phyloP scores from a whole-genome alignment of 2,888 invertebrate species.

The Scaptomyza cyrtandrae region DNA sequence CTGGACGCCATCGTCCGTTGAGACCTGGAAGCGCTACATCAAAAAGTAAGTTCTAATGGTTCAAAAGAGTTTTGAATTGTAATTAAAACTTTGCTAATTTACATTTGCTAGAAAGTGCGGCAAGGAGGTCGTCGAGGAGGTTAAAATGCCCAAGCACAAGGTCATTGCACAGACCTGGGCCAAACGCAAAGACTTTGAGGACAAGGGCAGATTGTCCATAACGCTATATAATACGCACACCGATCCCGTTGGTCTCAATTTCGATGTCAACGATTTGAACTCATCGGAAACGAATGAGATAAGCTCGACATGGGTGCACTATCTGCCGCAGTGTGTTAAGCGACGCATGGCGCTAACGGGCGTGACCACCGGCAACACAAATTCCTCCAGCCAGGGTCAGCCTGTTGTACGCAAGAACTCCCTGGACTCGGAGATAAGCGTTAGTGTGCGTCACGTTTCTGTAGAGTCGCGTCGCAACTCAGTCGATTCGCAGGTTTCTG shows the following conservation, averaged over 20 bases:
- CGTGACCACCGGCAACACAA: conserved; percentile 74
- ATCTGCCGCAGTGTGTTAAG: conserved; percentile 93
- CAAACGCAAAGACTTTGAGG: conserved; percentile 92
- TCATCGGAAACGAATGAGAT: conserved; percentile 92
- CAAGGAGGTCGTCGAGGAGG: conserved; percentile 88
- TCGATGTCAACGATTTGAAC: conserved; percentile 87
- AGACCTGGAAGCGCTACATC: conserved; percentile 94
- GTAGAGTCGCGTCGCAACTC: conserved; percentile 95
- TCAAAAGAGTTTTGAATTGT: background rate
- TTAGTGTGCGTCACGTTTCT: conserved; percentile 92
- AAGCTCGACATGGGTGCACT: conserved; percentile 96
- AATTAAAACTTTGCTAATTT: background rate
- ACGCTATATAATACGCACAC: conserved; percentile 94
- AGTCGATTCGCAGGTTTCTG: conserved; percentile 92
- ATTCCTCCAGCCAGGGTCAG: conserved; percentile 86
- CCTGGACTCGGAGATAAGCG: conserved; percentile 89
- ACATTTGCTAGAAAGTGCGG: conserved; percentile 88
- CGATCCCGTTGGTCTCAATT: conserved; percentile 94
- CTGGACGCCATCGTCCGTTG: conserved; percentile 94
- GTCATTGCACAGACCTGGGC: conserved; percentile 96
- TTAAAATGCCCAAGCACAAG: conserved; percentile 93
- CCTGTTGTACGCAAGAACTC: conserved; percentile 86
- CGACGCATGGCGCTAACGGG: conserved; percentile 92
- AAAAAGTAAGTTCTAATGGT: conserved; percentile 87
- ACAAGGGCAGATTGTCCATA: conserved; percentile 93